phyloP scores from a whole-genome alignment of 2,797 vertebrate species.

The Kryptolebias ocellatus region DNA sequence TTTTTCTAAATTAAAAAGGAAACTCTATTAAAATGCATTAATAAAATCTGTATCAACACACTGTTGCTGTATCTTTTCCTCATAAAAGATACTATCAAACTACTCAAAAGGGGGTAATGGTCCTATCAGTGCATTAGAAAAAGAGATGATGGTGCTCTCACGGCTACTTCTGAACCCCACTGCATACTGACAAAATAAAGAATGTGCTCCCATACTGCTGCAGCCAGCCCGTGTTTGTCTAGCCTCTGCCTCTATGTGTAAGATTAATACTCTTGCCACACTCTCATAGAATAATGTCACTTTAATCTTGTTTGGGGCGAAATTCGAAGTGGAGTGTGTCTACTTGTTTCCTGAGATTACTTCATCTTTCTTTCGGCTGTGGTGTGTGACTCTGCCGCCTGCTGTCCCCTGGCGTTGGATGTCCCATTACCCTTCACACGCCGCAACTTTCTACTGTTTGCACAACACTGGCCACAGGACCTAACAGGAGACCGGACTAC shows the following conservation, averaged over 20 bases:
- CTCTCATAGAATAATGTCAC: conserved; percentile 87
- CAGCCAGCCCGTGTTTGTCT: conserved; percentile 75
- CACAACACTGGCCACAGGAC: conserved; percentile 84
- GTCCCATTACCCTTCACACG: conserved; percentile 90
- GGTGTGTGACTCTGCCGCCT: conserved; percentile 83
- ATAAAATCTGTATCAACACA: conserved; percentile 8
- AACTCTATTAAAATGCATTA: background rate
- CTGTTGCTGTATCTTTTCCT: background rate
- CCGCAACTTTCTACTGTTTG: conserved; percentile 87
- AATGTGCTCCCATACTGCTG: conserved; percentile 64
- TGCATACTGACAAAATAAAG: conserved; percentile 75
- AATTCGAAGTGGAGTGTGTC: conserved; percentile 88
- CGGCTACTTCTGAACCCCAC: conserved; percentile 53
- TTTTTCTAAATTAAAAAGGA: background rate
- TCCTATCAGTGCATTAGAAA: conserved; percentile 34
- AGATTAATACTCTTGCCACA: conserved; percentile 86
- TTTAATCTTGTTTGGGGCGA: conserved; percentile 89
- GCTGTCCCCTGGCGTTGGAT: conserved; percentile 86
- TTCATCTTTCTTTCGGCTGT: conserved; percentile 86
- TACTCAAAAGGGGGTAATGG: conserved; percentile 28
- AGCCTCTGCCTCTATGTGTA: conserved; percentile 78
- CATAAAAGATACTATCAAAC: conserved; percentile 19
- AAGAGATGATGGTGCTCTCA: conserved; percentile 54
- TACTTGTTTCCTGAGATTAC: conserved; percentile 88
- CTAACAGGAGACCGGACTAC: conserved; percentile 72